phyloP scores from a whole-genome alignment of 2,797 vertebrate species.

The Clarias laeviceps region DNA sequence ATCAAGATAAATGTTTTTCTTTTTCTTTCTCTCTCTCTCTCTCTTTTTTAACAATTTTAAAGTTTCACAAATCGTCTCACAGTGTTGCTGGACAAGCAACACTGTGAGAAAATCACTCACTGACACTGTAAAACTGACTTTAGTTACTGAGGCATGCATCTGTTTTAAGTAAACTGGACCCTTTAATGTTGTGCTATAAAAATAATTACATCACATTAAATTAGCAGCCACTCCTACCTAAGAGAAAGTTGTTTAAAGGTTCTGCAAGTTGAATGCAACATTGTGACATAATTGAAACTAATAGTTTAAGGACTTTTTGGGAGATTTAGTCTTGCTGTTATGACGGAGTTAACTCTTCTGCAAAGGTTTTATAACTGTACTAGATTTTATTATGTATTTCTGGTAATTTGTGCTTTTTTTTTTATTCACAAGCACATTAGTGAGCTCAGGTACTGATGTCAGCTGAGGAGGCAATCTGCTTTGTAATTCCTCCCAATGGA shows the following conservation, averaged over 20 bases:
- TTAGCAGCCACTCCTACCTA: not conserved
- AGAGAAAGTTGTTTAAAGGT: too few relatives aligned
- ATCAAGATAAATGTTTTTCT: too few relatives aligned
- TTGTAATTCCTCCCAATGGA: not conserved
- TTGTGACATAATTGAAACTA: too few relatives aligned
- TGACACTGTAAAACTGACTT: not conserved
- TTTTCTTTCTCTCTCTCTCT: too few relatives aligned
- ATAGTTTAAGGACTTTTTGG: too few relatives aligned
- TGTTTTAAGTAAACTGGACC: not conserved
- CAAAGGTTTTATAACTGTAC: not conserved
- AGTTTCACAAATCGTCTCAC: too few relatives aligned
- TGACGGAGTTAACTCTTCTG: not conserved
- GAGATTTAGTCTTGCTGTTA: not conserved
- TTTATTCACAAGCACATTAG: not conserved
- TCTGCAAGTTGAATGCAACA: too few relatives aligned
- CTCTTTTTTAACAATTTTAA: too few relatives aligned
- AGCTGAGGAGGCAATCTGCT: not conserved
- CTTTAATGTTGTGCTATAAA: too few relatives aligned
- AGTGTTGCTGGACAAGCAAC: not conserved
- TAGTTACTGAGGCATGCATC: not conserved
- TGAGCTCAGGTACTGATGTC: not conserved
- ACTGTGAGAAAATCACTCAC: too few relatives aligned
- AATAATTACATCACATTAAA: not conserved
- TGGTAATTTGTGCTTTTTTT: not conserved
- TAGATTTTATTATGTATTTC: not conserved